phyloP scores from a whole-genome alignment of 2,888 invertebrate genomes.

The Itoplectis maculator region DNA sequence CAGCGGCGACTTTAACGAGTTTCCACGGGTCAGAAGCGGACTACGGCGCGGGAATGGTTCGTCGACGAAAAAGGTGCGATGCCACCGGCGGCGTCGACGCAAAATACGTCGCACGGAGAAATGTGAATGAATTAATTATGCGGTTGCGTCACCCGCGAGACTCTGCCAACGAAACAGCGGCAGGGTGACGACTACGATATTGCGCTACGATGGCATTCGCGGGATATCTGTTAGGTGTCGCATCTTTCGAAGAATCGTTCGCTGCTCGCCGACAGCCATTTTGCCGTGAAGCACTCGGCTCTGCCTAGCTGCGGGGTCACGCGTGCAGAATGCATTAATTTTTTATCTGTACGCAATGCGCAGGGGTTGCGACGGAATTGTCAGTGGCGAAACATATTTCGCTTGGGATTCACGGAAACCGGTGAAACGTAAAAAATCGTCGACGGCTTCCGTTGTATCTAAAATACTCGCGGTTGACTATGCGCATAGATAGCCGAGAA shows the following conservation, averaged over 20 bases:
- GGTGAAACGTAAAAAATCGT: background rate
- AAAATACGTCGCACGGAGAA: background rate
- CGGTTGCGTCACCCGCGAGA: background rate
- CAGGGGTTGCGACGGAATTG: background rate
- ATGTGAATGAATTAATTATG: constrained; percentile 26
- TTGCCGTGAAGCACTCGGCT: background rate
- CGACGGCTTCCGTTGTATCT: background rate
- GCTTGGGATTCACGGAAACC: too few species aligned
- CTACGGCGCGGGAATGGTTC: background rate
- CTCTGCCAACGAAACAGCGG: constrained; percentile 13
- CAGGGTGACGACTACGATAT: constrained; percentile 17
- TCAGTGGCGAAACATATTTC: background rate
- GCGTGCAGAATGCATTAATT: background rate
- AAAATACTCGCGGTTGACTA: background rate
- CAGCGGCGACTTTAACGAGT: constrained; percentile 35
- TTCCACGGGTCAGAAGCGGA: background rate
- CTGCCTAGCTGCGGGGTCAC: background rate
- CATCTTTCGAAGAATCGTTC: constrained; percentile 17
- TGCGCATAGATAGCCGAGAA: background rate
- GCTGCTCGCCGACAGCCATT: background rate
- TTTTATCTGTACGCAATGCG: background rate
- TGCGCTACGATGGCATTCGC: constrained; percentile 5
- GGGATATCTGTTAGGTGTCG: background rate
- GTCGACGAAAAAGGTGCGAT: constrained; percentile 11
- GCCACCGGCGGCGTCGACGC: too few species aligned